Conservation (phyloP, 2,797 vertebrate genomes). For the Picus viridis region DNA sequence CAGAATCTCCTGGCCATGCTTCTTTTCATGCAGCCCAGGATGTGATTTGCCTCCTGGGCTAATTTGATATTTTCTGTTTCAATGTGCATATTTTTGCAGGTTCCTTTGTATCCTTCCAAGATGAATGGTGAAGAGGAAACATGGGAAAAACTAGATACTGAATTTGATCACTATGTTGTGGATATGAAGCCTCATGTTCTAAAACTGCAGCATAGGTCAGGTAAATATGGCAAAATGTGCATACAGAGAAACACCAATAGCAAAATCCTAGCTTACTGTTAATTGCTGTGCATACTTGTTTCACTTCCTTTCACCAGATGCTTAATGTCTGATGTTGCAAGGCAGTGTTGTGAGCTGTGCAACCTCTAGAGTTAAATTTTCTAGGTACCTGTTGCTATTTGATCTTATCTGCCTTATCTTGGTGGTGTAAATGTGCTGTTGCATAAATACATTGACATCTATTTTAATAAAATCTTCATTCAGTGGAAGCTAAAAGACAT, state of each 20-base stretch:
- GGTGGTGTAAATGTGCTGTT: not conserved
- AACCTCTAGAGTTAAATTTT: not conserved
- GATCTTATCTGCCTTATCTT: not conserved
- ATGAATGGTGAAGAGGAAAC: conserved; percentile 85
- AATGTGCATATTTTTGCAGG: conserved; percentile 30
- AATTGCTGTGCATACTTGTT: not conserved
- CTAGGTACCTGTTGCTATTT: not conserved
- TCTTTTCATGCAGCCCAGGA: too few species aligned
- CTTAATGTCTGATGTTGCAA: not conserved
- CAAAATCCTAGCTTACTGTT: not conserved
- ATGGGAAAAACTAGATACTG: conserved; percentile 85
- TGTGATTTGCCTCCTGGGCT: too few species aligned
- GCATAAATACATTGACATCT: not conserved
- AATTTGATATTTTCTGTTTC: not conserved
- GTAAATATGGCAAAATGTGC: conserved; percentile 70
- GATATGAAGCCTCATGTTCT: conserved; percentile 94
- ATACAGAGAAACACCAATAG: not conserved
- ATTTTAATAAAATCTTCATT: not conserved
- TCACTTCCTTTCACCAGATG: not conserved
- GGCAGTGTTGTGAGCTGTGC: not conserved
- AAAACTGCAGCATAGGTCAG: conserved; percentile 85
- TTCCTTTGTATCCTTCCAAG: conserved; percentile 7
- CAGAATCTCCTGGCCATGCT: too few species aligned
- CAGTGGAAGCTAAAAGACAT: not conserved
- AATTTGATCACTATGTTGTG: conserved; percentile 88